Base-by-base conservation (phyloP, 2,888 invertebrate species). In the Eristalinus aeneus region DNA sequence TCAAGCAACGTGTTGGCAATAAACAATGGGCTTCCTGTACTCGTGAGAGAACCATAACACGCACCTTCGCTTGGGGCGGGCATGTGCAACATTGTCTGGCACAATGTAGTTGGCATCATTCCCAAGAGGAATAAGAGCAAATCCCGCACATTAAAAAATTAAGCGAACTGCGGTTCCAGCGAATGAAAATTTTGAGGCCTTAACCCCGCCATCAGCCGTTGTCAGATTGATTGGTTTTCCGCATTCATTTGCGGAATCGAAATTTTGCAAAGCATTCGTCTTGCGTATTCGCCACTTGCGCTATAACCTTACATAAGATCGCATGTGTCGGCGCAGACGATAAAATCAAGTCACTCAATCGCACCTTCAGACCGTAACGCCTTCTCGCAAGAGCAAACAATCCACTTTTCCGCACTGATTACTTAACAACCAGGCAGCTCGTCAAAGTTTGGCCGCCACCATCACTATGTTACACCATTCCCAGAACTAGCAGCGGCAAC, bases 271-370 rank as follows among this genome's bases (percentile, higher is more conserved):
- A 23, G 34, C 23, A 36, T 56, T 68, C n/a, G 6, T 20, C 34
- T 68, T 56, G 22, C 22, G 68, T 54, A 22, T 68, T 32, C 61
- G 56, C n/a, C 46, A 60, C 32, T 60, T 67, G 20, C 39, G 12
- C 12, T 54, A 2, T 23, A 61, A 63, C 34, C 61, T 73, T 36
- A 11, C 16, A 20, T 58, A 58, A 39, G 65, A 64, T 75, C 58
- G 31, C 31, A 75, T 58, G 27, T 56, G 27, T n/a, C 56, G 36
- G 64, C 36, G 56, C 10, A 20, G n/a, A 56, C 32, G 31, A 58
- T 67, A 60, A 75, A 75, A 65, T 58, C 46, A 67, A 32, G 60
- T 67, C 74, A 67, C 74, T 75, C 60, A 75, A 58, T 46, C 31
- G 16, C 32, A 58, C 9, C 65, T 27, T 11, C 31, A 74, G 74